phyloP scores from a whole-genome alignment of 2,888 invertebrate species.

The Apamea monoglypha region DNA sequence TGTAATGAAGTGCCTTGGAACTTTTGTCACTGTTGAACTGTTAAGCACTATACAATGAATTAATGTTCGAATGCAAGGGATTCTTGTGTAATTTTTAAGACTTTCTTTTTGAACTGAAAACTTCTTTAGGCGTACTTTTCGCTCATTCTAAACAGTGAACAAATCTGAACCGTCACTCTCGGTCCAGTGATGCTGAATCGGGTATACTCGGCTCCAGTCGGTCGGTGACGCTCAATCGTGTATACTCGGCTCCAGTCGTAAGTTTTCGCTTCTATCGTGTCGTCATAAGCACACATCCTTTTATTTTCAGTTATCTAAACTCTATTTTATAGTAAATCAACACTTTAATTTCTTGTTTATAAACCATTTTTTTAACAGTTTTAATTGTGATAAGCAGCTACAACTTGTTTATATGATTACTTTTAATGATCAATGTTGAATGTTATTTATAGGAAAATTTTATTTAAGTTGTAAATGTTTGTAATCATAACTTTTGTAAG shows the following conservation, averaged over 20 bases:
- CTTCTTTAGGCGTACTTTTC: neutral
- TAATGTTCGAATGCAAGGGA: neutral
- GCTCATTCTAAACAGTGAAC: neutral
- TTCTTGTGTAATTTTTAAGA: neutral
- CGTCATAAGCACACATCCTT: neutral
- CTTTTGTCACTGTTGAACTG: constrained; percentile 28
- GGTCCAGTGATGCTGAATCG: neutral
- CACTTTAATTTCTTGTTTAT: neutral
- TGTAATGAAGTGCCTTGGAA: constrained; percentile 53
- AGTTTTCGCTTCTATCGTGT: neutral
- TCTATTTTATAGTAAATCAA: neutral
- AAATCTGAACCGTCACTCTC: neutral
- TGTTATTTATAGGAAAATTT: constrained; percentile 68
- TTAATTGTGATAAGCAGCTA: constrained; percentile 66
- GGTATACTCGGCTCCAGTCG: neutral
- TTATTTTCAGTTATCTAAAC: neutral
- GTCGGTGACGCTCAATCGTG: neutral
- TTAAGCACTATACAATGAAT: constrained; percentile 4
- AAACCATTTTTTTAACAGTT: constrained; percentile 38
- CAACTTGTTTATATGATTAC: constrained; percentile 49
- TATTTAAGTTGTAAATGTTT: constrained; percentile 72
- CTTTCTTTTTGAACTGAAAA: neutral
- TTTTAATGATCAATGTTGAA: constrained; percentile 65
- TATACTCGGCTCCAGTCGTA: neutral
- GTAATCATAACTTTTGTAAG: constrained; percentile 69